A percentile compares a stretch with the other conserved stretches of the same genome.
Conservation (phyloP, 2,797 vertebrate genomes). For the Melanotaenia maccullochi region DNA sequence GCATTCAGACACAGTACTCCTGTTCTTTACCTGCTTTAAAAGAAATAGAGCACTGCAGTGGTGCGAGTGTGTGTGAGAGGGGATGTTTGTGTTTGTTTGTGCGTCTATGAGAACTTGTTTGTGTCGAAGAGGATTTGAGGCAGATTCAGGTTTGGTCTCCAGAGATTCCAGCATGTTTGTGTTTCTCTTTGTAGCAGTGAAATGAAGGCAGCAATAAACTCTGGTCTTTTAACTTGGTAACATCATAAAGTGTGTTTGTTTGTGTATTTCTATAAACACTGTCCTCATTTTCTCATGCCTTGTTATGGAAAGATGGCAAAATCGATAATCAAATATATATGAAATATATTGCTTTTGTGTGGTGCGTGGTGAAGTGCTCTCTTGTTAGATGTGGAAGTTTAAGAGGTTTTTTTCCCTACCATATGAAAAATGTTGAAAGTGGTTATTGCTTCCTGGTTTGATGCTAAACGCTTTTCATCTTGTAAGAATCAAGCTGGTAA, state of each 20-base stretch:
- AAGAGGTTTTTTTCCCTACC: constrained; percentile 10
- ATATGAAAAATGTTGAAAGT: constrained; percentile 30
- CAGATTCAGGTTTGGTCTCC: constrained; percentile 82
- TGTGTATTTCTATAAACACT: constrained; percentile 54
- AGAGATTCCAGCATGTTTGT: constrained; percentile 73
- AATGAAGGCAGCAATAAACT: constrained; percentile 70
- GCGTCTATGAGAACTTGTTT: constrained; percentile 41
- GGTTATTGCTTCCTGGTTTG: constrained; percentile 32
- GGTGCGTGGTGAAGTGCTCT: constrained; percentile 2
- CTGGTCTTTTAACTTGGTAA: constrained; percentile 67
- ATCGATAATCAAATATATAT: constrained; percentile 53
- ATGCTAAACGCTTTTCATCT: constrained; percentile 47
- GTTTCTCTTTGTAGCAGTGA: constrained; percentile 74
- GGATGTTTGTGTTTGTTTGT: constrained; percentile 13
- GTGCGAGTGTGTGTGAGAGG: constrained; percentile 15
- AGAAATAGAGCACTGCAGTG: constrained; percentile 70
- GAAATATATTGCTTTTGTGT: constrained; percentile 41
- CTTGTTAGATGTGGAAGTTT: constrained; percentile 24
- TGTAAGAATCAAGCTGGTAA: constrained; percentile 43
- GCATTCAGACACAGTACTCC: constrained; percentile 28
- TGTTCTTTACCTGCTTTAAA: constrained; percentile 62
- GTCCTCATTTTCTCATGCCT: constrained; percentile 53
- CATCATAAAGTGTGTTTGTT: constrained; percentile 64
- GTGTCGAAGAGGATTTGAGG: constrained; percentile 73
- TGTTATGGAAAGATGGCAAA: constrained; percentile 44